Conservation (phyloP, 2,888 invertebrate species). For the Onchidella celtica region DNA sequence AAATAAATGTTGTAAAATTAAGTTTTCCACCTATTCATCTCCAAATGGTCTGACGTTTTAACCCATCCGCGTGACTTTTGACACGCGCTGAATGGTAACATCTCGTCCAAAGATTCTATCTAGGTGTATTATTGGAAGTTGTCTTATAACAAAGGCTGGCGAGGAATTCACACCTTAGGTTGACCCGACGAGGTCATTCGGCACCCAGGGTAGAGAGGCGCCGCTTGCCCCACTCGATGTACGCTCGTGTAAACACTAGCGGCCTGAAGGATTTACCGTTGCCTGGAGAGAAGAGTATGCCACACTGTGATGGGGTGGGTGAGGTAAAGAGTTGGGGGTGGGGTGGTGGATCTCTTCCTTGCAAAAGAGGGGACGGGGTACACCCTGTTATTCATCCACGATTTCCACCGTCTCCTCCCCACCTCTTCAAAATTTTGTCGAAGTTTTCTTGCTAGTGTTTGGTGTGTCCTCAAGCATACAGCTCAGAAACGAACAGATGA, state of each 20-base stretch:
- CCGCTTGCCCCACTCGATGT: background rate
- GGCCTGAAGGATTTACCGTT: background rate
- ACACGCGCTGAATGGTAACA: background rate
- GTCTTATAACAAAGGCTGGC: background rate
- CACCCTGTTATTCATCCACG: too few relatives aligned
- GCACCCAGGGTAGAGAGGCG: conserved; percentile 3
- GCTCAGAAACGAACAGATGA: too few relatives aligned
- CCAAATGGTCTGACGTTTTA: too few relatives aligned
- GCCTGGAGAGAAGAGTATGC: background rate
- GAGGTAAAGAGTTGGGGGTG: background rate
- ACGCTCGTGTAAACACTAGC: background rate
- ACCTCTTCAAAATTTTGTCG: too few relatives aligned
- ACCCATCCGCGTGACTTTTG: background rate
- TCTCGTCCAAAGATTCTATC: background rate
- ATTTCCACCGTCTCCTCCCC: too few relatives aligned
- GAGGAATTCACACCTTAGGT: conserved; percentile 17
- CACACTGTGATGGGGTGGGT: background rate
- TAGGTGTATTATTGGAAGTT: background rate
- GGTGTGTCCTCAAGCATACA: too few relatives aligned
- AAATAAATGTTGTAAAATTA: too few relatives aligned
- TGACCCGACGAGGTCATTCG: conserved; percentile 4
- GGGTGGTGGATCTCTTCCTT: background rate
- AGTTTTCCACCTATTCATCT: too few relatives aligned
- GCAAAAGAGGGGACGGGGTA: too few relatives aligned
- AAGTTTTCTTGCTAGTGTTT: too few relatives aligned